Percentiles rank a stretch among this genome's conserved stretches.
These are phyloP conservation scores for Seladonia tumulorum DNA, from an alignment of 2,888 invertebrate species.

Conservation along the genomic window DNA sequence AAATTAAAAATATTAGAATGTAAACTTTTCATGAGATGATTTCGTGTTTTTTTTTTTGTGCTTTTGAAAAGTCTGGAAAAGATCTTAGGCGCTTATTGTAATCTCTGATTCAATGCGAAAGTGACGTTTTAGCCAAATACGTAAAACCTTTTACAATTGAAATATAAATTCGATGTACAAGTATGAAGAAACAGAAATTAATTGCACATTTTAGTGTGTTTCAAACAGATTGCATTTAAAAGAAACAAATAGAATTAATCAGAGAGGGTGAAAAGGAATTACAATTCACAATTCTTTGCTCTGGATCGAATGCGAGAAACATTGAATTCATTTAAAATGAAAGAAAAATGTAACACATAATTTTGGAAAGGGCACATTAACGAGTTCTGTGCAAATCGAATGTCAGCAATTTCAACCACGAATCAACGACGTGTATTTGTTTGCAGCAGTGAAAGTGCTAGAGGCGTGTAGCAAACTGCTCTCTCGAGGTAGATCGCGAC, in stretches of 20 bases:
- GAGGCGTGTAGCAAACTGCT: conserved; percentile 52
- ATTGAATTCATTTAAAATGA: neutral
- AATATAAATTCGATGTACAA: no score
- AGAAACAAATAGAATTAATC: neutral
- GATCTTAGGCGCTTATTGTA: no score
- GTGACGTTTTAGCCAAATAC: no score
- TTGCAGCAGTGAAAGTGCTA: conserved; percentile 48
- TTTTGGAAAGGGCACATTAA: neutral
- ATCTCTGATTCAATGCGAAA: no score
- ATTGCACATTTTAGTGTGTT: neutral
- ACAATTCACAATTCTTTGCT: neutral
- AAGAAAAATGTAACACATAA: neutral
- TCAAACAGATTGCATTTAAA: neutral
- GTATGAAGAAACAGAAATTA: no score
- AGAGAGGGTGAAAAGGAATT: neutral
- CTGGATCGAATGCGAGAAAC: neutral
- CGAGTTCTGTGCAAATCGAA: neutral
- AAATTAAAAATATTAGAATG: no score
- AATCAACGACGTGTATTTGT: neutral
- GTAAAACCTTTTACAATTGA: no score
- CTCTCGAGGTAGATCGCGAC: conserved; percentile 61
- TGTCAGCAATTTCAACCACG: neutral
- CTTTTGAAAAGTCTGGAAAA: no score
- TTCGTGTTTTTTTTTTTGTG: no score
- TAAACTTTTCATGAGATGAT: no score